phyloP scores from a whole-genome alignment of 2,888 invertebrate species.

The Endomychus coccineus region DNA sequence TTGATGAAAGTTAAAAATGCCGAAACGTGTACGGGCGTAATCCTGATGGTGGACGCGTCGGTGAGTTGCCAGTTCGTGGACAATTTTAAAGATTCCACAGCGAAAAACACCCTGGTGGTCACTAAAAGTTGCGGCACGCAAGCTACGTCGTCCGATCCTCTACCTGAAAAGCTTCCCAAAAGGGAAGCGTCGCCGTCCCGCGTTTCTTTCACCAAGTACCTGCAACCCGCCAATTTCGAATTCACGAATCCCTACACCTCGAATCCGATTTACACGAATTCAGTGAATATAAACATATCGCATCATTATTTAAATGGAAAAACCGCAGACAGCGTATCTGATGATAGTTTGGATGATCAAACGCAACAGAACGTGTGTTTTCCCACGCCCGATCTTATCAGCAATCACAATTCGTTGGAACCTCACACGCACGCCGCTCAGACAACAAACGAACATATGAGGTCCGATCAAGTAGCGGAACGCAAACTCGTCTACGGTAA shows the following conservation, averaged over 20 bases:
- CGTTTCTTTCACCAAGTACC: conserved; percentile 39
- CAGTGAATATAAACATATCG: conserved; percentile 55
- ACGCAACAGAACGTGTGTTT: conserved; percentile 32
- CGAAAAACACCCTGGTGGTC: conserved; percentile 31
- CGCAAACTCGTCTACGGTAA: conserved; percentile 7
- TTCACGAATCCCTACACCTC: conserved; percentile 25
- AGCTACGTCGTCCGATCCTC: not conserved
- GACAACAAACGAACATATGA: conserved; percentile 11
- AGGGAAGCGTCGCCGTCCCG: conserved; percentile 24
- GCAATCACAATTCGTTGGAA: conserved; percentile 50
- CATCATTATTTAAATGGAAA: conserved; percentile 46
- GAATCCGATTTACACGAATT: conserved; percentile 43
- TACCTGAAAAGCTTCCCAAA: not conserved
- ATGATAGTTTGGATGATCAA: conserved; percentile 44
- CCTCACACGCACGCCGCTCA: conserved; percentile 22
- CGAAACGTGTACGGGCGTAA: conserved; percentile 40
- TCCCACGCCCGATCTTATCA: conserved; percentile 52
- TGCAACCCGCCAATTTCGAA: conserved; percentile 27
- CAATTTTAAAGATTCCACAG: conserved; percentile 30
- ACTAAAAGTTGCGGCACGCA: conserved; percentile 42
- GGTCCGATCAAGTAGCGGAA: conserved; percentile 10
- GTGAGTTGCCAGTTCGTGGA: conserved; percentile 43
- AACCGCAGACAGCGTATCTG: conserved; percentile 44
- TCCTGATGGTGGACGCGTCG: conserved; percentile 45
- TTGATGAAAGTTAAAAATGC: conserved; percentile 38